phyloP scores from a whole-genome alignment of 2,888 invertebrate species.

The Syrista parreyssii region DNA sequence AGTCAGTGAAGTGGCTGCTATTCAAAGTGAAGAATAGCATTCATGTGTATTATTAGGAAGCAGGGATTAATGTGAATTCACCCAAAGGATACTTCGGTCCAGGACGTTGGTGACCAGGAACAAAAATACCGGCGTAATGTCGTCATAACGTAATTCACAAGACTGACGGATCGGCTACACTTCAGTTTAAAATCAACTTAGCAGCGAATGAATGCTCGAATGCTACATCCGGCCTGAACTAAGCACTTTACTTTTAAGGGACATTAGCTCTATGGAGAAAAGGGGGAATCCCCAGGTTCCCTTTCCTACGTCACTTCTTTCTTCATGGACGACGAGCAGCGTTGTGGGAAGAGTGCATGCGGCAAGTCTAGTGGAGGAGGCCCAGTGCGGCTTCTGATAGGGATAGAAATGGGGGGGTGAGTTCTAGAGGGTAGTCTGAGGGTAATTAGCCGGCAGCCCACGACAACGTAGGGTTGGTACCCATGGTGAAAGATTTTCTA shows the following conservation, averaged over 20 bases:
- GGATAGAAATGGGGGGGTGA: slow-evolving; percentile 15
- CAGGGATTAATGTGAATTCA: background rate
- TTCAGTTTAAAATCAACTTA: slow-evolving; percentile 2
- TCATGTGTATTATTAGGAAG: background rate
- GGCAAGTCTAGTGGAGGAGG: slow-evolving; percentile 6
- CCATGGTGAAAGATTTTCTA: slow-evolving; percentile 42
- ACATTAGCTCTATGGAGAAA: slow-evolving; percentile 44
- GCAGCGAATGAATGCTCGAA: slow-evolving; percentile 2
- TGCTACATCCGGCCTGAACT: slow-evolving; percentile 34
- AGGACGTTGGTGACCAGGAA: background rate
- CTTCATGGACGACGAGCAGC: slow-evolving; percentile 21
- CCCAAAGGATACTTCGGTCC: background rate
- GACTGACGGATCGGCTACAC: slow-evolving; percentile 1
- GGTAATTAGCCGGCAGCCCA: slow-evolving; percentile 50
- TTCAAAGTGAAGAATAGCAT: background rate
- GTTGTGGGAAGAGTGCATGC: slow-evolving; percentile 20
- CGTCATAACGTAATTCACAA: background rate
- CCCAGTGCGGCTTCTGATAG: slow-evolving; percentile 11
- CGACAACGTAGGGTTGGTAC: slow-evolving; percentile 14
- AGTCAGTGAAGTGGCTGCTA: background rate
- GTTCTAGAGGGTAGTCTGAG: slow-evolving; percentile 34
- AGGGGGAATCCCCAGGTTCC: slow-evolving; percentile 33
- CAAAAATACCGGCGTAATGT: background rate
- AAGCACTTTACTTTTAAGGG: slow-evolving; percentile 52
- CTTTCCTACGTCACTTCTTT: slow-evolving; percentile 32